Evolutionary conservation across 2,888 invertebrate genomes (phyloP).

Genomic region (Scaptomyza reducta): DNA sequence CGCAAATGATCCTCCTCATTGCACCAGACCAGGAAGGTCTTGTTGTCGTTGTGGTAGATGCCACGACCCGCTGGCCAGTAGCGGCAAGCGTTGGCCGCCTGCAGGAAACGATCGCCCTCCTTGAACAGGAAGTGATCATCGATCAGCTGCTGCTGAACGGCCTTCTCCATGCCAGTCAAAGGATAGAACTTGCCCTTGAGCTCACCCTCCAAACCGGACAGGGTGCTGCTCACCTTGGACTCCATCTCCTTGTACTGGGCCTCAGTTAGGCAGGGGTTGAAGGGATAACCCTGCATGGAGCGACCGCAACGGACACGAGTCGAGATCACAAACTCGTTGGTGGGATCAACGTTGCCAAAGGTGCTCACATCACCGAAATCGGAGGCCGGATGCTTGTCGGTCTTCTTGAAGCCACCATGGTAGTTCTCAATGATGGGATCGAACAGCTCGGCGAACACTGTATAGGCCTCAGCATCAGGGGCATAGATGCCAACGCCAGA

Average conservation of each 20-base stretch:
- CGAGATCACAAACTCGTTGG: slow-evolving; percentile 95
- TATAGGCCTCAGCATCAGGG: slow-evolving; percentile 98
- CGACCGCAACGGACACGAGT: slow-evolving; percentile 98
- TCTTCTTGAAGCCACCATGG: slow-evolving; percentile 97
- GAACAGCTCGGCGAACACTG: slow-evolving; percentile 95
- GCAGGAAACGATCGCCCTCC: slow-evolving; percentile 92
- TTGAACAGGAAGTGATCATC: slow-evolving; percentile 99
- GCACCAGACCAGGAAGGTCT: slow-evolving; percentile 99
- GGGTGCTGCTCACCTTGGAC: slow-evolving; percentile 92
- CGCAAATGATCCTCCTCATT: slow-evolving; percentile 99
- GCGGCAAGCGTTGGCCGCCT: slow-evolving; percentile 97
- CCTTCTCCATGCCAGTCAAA: slow-evolving; percentile 97
- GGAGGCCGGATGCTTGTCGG: slow-evolving; percentile 96
- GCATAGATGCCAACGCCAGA: slow-evolving; percentile 99
- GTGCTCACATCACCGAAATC: slow-evolving; percentile 97
- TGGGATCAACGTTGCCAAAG: slow-evolving; percentile 96
- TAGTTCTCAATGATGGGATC: slow-evolving; percentile 99
- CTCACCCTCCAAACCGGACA: slow-evolving; percentile 93
- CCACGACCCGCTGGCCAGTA: slow-evolving; percentile 99
- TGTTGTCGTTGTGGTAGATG: slow-evolving; percentile 98
- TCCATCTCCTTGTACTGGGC: slow-evolving; percentile 99
- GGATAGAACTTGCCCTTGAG: slow-evolving; percentile 98
- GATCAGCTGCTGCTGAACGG: slow-evolving; percentile 97
- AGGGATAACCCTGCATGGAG: slow-evolving; percentile 96
- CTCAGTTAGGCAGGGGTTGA: slow-evolving; percentile 98